Conservation (phyloP, 1,140 invertebrate genomes). For the Pissodes strobi region DNA sequence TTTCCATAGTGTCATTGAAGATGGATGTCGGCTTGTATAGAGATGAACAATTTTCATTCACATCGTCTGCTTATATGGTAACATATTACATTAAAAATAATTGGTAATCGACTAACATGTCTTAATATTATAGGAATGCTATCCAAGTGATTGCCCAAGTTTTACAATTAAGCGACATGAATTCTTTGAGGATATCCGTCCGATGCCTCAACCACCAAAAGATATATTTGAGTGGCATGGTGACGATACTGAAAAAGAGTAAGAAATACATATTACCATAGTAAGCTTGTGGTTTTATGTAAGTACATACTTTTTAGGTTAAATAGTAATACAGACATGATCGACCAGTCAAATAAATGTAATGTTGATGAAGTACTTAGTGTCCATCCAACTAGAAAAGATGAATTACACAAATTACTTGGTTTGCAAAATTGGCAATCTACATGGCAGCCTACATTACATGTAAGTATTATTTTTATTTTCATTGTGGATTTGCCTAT, state of each 20-base stretch:
- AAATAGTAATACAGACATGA: slow-evolving; percentile 22
- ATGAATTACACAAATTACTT: neutral
- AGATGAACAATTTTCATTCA: slow-evolving; percentile 28
- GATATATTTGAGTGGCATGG: slow-evolving; percentile 25
- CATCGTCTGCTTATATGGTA: slow-evolving; percentile 19
- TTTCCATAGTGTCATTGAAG: neutral
- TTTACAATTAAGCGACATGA: neutral
- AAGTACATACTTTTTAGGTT: slow-evolving; percentile 8
- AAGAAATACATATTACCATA: neutral
- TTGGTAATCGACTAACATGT: neutral
- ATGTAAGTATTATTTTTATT: slow-evolving; percentile 6
- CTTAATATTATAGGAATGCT: slow-evolving; percentile 15
- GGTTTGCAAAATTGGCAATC: neutral
- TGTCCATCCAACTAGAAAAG: neutral
- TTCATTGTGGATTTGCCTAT: too few relatives aligned
- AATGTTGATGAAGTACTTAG: neutral
- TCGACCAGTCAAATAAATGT: neutral
- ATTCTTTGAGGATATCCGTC: slow-evolving; percentile 5
- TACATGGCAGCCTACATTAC: neutral
- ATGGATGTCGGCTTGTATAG: slow-evolving; percentile 25
- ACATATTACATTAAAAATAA: neutral
- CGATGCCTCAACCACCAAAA: slow-evolving; percentile 6
- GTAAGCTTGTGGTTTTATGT: neutral
- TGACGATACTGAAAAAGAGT: slow-evolving; percentile 27
- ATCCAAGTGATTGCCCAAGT: slow-evolving; percentile 17